Percentiles rank a stretch among this genome's conserved stretches.
phyloP scores from a whole-genome alignment of 1,140 invertebrate genomes.

The Trachymyrmex cornetzi region DNA sequence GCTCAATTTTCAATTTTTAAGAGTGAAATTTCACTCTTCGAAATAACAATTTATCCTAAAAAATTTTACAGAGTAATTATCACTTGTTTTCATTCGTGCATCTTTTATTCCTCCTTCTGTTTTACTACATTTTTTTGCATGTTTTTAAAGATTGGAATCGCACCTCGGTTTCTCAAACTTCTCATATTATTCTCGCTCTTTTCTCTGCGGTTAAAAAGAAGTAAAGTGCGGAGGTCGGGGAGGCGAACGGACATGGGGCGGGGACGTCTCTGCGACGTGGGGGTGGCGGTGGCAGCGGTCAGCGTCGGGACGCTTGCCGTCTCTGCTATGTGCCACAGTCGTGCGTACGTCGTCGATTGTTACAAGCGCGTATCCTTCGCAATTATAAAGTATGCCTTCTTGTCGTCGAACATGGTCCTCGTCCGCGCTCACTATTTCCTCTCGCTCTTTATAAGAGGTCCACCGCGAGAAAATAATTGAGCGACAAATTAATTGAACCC shows the following conservation, averaged over 20 bases:
- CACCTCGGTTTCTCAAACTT: background rate
- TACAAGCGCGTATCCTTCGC: constrained; percentile 24
- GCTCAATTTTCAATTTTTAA: no score
- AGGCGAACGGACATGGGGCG: constrained; percentile 39
- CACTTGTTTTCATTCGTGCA: background rate
- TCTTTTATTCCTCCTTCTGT: background rate
- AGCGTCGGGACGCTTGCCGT: constrained; percentile 82
- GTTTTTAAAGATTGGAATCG: background rate
- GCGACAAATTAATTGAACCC: background rate
- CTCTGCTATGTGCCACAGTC: constrained; percentile 81
- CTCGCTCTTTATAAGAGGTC: no score
- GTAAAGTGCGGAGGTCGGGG: background rate
- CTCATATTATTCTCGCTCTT: background rate
- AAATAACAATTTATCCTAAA: no score
- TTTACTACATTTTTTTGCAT: no score
- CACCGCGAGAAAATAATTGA: background rate
- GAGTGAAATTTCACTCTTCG: no score
- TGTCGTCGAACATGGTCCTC: background rate
- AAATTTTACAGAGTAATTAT: no score
- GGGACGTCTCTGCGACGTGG: constrained; percentile 40
- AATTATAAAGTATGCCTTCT: background rate
- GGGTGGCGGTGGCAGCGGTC: constrained; percentile 79
- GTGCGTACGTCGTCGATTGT: constrained; percentile 83
- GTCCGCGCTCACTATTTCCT: no score
- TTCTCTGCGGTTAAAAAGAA: background rate